Conservation (phyloP, 2,113 vertebrate genomes). For the Orientallactaga bullata region DNA sequence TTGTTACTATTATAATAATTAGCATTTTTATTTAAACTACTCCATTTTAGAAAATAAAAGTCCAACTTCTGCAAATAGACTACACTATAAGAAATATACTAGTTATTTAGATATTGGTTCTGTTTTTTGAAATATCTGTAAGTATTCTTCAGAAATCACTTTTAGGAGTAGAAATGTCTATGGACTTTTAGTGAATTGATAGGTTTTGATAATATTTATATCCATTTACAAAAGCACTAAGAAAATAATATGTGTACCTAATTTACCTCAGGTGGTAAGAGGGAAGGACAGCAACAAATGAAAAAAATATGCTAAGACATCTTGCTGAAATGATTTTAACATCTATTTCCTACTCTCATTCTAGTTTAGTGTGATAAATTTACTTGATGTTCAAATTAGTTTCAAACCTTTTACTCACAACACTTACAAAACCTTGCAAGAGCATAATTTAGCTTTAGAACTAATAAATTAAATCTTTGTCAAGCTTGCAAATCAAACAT, state of each 20-base stretch:
- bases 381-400: background rate
- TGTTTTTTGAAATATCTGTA: background rate
- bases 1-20: background rate
- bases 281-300: background rate
- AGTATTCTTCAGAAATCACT: background rate
- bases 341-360: background rate
- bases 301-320: background rate
- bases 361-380: background rate
- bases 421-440: background rate
- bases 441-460: background rate
- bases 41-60: conserved; percentile 4
- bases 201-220: background rate
- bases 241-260: background rate
- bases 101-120: too few species aligned
- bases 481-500: background rate
- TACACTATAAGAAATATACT: background rate
- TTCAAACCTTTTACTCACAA: background rate
- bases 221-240: background rate
- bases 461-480: conserved; percentile 18
- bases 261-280: background rate
- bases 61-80: background rate
- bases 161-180: background rate
- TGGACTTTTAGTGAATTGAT: background rate
- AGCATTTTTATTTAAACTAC: background rate
- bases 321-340: background rate